phyloP scores from a whole-genome alignment of 2,113 vertebrate genomes.

The Sorex fumeus region DNA sequence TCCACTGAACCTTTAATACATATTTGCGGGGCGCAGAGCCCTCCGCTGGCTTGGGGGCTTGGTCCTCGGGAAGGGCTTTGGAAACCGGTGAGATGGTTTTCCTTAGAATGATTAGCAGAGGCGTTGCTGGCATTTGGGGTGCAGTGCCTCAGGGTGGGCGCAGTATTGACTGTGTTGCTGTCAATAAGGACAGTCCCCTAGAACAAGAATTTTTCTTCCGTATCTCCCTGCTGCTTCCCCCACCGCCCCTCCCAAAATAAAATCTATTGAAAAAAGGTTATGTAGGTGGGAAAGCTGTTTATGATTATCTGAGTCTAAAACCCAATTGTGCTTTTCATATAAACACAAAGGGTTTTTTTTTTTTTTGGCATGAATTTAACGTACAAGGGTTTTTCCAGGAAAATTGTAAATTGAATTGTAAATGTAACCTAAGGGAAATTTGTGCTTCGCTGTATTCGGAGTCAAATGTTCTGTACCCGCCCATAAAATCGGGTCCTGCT shows the following conservation, averaged over 20 bases:
- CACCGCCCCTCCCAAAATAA: neutral
- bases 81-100: slow-evolving; percentile 23
- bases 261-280: neutral
- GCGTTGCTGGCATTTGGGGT: neutral
- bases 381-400: slow-evolving; percentile 64
- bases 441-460: slow-evolving; percentile 55
- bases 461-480: slow-evolving; percentile 22
- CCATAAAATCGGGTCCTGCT: neutral
- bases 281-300: slow-evolving; percentile 56
- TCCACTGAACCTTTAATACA: slow-evolving; percentile 46
- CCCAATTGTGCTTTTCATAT: slow-evolving; percentile 58
- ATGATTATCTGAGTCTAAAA: slow-evolving; percentile 58
- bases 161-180: neutral
- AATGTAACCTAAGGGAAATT: slow-evolving; percentile 56
- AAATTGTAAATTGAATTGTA: slow-evolving; percentile 74
- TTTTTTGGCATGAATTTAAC: slow-evolving; percentile 40
- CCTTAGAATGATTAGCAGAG: neutral
- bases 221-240: no score
- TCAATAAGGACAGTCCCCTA: neutral
- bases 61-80: slow-evolving; percentile 35
- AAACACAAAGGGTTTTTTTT: slow-evolving; percentile 4
- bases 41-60: slow-evolving; percentile 17
- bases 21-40: slow-evolving; percentile 50
- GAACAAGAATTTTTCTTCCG: neutral
- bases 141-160: neutral